These are phyloP conservation scores for Rousettus leschenaultii DNA, from an alignment of 2,113 vertebrate species.

Conservation along the genomic window DNA sequence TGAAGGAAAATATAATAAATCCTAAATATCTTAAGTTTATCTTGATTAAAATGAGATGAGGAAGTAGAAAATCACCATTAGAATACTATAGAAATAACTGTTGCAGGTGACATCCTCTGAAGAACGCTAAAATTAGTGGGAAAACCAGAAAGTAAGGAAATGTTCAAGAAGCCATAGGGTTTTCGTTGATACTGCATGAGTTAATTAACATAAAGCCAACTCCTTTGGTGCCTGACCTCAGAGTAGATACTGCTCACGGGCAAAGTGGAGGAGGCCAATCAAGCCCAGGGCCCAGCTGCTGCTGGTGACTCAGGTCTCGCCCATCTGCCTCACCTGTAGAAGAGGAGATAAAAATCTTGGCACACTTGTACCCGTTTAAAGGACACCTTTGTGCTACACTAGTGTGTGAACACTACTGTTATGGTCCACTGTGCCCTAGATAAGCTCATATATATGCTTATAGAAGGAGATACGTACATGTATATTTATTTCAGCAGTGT, in stretches of 20 bases:
- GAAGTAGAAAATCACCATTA: background rate
- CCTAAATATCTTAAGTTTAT: background rate
- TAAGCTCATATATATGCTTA: background rate
- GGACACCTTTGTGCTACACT: background rate
- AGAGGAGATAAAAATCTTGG: background rate
- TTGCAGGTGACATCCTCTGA: rapidly evolving
- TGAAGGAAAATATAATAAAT: background rate
- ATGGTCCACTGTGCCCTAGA: background rate
- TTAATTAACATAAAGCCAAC: background rate
- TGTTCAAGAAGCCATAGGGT: background rate
- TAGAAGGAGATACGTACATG: background rate
- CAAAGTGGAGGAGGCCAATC: no score
- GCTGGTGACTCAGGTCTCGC: background rate
- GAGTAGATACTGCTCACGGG: background rate
- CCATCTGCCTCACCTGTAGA: no score
- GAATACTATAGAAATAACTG: background rate
- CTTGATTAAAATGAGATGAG: background rate
- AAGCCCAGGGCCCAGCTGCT: no score
- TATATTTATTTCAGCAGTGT: background rate
- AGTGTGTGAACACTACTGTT: background rate
- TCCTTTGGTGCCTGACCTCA: background rate
- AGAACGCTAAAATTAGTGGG: background rate
- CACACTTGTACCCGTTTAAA: no score
- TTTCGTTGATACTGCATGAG: background rate
- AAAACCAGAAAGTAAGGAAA: background rate